Base-by-base conservation (phyloP, 2,888 invertebrate genomes). In the Drosophila borealis region DNA sequence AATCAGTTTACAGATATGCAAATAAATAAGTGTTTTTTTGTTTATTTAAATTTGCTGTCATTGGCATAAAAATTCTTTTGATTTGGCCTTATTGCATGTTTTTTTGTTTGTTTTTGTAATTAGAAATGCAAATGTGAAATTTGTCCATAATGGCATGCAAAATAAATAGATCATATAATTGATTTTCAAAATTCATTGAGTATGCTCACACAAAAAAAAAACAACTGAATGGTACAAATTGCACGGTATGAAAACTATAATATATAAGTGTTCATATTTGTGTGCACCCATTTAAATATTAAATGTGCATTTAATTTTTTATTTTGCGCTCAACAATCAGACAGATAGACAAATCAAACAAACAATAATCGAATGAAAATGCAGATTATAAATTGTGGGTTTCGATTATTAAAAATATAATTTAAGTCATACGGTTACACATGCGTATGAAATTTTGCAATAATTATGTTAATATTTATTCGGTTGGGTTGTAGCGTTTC, bases 41-140 rank as follows among this genome's bases (percentile, higher is more conserved):
- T 44, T 33, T 53, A 48, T 19, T 37, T 25, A 10, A 29, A 42
- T 55, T 55, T 41, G 39, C 36, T 42, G 48, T 33, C 33, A 39
- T 66, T 49, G 17, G 46, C 10, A 42, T 55, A 33, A 59, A 72
- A 46, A 44, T 34, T 59, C 44, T 33, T 34, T 8, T 49, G 51
- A 59, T 59, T 75, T 41, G 37, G 33, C 11, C 41, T 21, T 34
- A n/a, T 46, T 19, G 21, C 37, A n/a, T 17, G 8, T 13, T 10
- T 34, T 34, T 63, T 48, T 51, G 57, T 64, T 57, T 57, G 55
- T 51, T 45, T 49, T 61, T 67, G 57, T 59, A 69, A 84, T 80
- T 81, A 66, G 60, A 66, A 70, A 80, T 73, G 65, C 66, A 82
- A 85, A 80, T 75, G 34, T 37, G 56, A 69, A 55, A 63, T 71